Percentiles rank a stretch among this genome's conserved stretches.
Evolutionary conservation across 2,113 vertebrate species (phyloP).

Genomic region (Mormyrus lacerda): DNA sequence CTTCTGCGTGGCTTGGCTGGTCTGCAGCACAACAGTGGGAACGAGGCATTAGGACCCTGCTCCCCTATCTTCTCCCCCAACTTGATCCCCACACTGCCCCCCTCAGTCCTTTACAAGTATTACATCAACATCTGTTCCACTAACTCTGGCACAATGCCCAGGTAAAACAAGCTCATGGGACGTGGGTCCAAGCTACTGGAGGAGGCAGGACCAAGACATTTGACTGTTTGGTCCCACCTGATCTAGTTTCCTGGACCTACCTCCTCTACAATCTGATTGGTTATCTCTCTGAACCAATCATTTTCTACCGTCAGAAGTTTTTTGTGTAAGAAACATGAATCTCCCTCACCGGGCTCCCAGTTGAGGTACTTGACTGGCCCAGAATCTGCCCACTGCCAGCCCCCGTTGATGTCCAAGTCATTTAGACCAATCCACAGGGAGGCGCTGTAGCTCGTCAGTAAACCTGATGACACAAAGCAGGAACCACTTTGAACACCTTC

Average conservation of each 20-base stretch:
- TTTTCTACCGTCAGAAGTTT: too few relatives aligned
- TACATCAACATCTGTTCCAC: not conserved
- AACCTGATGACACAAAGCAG: slow-evolving; percentile 55
- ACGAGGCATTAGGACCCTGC: not conserved
- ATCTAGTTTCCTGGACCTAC: too few relatives aligned
- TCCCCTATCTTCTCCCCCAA: not conserved
- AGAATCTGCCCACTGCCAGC: slow-evolving; percentile 76
- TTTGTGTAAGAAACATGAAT: too few relatives aligned
- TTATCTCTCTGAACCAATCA: too few relatives aligned
- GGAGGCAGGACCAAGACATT: too few relatives aligned
- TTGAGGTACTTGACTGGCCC: slow-evolving; percentile 91
- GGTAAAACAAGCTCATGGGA: not conserved
- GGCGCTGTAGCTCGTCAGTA: slow-evolving; percentile 83
- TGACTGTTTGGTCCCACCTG: too few relatives aligned
- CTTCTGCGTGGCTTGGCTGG: slow-evolving; percentile 58
- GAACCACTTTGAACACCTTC: not conserved
- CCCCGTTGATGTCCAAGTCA: slow-evolving; percentile 85
- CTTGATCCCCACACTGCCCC: not conserved
- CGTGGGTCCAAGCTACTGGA: too few relatives aligned
- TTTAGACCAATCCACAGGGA: slow-evolving; percentile 93
- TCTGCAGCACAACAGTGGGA: slow-evolving; percentile 49
- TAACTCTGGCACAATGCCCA: not conserved
- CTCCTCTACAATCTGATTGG: too few relatives aligned
- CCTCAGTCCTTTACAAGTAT: not conserved
- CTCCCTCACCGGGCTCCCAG: slow-evolving; percentile 84